Percentiles rank a stretch among this genome's conserved stretches.
These are phyloP conservation scores for Sarcophaga carnaria DNA, from an alignment of 2,888 invertebrate genomes.

Conservation along the genomic window DNA sequence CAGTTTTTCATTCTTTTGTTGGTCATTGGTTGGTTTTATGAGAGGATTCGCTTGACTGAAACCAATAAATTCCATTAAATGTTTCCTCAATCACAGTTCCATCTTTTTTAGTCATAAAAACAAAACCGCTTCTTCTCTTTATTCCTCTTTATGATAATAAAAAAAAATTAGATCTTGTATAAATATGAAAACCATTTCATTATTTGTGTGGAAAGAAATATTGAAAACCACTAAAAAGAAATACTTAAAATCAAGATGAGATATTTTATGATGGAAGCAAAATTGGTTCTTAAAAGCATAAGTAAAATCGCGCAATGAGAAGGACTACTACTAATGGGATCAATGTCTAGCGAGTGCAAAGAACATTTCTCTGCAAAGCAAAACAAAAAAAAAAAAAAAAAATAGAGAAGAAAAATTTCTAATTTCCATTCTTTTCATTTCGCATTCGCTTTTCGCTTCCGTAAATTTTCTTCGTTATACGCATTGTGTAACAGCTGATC, in stretches of 20 bases:
- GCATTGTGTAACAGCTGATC: too few species aligned
- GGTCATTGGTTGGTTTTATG: conserved; percentile 49
- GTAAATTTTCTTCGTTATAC: too few species aligned
- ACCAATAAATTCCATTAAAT: conserved; percentile 69
- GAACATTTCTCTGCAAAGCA: neutral
- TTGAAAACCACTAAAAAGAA: conserved; percentile 46
- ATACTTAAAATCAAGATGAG: conserved; percentile 59
- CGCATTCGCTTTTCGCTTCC: too few species aligned
- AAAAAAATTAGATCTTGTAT: conserved; percentile 28
- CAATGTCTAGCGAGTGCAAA: neutral
- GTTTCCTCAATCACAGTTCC: conserved; percentile 64
- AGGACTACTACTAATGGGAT: conserved; percentile 2
- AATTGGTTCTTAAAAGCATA: conserved; percentile 48
- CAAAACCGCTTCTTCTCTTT: conserved; percentile 15
- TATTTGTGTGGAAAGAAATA: conserved; percentile 38
- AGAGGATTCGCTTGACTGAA: conserved; percentile 63
- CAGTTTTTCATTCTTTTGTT: conserved; percentile 28
- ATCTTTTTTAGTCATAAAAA: conserved; percentile 36
- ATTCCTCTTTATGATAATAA: neutral
- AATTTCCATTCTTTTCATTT: too few species aligned
- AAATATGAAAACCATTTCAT: conserved; percentile 43
- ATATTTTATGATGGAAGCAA: conserved; percentile 17
- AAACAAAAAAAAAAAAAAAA: neutral
- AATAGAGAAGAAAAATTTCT: too few species aligned
- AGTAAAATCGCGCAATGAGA: conserved; percentile 21